These are phyloP conservation scores for Syngnathus floridae DNA, from an alignment of 2,113 vertebrate genomes.

Conservation along the genomic window DNA sequence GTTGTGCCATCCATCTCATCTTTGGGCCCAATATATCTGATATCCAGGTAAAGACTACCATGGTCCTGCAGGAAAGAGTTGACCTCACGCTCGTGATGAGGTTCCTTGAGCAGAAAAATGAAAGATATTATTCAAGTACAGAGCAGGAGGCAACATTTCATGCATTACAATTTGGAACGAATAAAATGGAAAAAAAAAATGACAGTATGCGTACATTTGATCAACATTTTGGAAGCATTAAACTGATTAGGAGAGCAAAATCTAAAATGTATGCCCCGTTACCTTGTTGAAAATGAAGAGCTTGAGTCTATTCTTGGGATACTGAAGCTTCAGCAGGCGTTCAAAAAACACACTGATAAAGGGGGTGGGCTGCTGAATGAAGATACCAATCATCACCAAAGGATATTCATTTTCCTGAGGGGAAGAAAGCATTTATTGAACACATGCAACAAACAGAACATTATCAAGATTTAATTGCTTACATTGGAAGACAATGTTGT, in stretches of 20 bases:
- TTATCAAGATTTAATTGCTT: not conserved
- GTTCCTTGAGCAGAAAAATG: conserved; percentile 66
- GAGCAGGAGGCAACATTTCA: not conserved
- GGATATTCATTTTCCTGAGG: conserved; percentile 80
- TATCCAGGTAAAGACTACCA: conserved; percentile 67
- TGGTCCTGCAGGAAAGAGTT: conserved; percentile 76
- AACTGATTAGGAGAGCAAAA: not conserved
- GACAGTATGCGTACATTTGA: no score
- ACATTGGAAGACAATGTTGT: not conserved
- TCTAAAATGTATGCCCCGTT: conserved; percentile 31
- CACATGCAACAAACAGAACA: not conserved
- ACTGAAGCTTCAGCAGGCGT: conserved; percentile 76
- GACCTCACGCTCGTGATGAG: conserved; percentile 76
- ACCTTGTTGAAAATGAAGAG: conserved; percentile 89
- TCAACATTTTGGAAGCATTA: not conserved
- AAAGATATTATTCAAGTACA: not conserved
- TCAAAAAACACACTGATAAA: conserved; percentile 87
- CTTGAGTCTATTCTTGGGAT: conserved; percentile 78
- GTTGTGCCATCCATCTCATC: conserved; percentile 64
- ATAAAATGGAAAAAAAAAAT: not conserved
- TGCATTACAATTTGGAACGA: not conserved
- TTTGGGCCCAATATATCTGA: conserved; percentile 77
- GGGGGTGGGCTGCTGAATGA: conserved; percentile 89
- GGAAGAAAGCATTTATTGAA: not conserved
- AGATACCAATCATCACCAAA: conserved; percentile 78